Evolutionary conservation across 2,113 vertebrate species (phyloP).

Genomic region (Globicephala melas): DNA sequence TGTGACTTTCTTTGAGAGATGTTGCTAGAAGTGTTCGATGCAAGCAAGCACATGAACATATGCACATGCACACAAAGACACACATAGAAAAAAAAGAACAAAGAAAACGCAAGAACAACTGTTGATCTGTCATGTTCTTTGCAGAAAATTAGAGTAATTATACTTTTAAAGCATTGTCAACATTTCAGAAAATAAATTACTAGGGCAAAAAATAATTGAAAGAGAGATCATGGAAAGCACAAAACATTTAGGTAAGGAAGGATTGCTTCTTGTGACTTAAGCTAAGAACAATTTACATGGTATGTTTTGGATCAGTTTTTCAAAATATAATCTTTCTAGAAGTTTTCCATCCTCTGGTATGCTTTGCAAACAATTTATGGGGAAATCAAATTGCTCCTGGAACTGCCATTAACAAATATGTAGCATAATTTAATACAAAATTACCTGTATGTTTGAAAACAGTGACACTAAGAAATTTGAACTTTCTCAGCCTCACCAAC

Average conservation of each 20-base stretch:
- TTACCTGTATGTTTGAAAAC: not conserved
- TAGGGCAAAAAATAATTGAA: not conserved
- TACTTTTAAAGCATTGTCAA: not conserved
- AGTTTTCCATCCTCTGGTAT: not conserved
- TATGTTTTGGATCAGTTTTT: not conserved
- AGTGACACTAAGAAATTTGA: not conserved
- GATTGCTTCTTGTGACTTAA: not conserved
- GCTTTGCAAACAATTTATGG: not conserved
- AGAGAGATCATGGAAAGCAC: not conserved
- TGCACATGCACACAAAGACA: not conserved
- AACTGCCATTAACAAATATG: not conserved
- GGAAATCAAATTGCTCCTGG: not conserved
- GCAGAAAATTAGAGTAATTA: not conserved
- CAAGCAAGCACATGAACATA: no score
- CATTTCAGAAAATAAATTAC: slow-evolving; percentile 3
- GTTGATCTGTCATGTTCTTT: not conserved
- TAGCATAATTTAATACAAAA: not conserved
- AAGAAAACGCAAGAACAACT: not conserved
- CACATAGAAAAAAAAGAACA: not conserved
- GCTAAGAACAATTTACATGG: not conserved
- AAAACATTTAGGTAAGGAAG: not conserved
- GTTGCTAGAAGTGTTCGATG: not conserved
- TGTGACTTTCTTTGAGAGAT: not conserved
- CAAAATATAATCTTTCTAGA: not conserved
- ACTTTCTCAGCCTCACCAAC: not conserved